Base-by-base conservation (phyloP, 2,888 invertebrate genomes). In the Strigamia crassipes region DNA sequence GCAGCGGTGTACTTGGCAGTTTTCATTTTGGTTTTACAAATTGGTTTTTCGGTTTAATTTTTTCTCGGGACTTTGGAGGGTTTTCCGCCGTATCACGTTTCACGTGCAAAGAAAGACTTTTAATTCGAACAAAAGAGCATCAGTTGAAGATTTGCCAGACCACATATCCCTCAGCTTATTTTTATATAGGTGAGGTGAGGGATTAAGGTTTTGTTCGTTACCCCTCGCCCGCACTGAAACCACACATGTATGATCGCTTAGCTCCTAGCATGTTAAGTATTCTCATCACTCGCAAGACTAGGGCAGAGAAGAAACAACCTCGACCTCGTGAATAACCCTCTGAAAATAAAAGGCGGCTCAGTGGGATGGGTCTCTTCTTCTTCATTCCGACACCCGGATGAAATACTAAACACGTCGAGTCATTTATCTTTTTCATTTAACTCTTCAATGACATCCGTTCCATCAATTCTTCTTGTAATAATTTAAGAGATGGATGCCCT, bases 361-460 rank as follows among this genome's bases (percentile, higher is more conserved):
- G 56, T 21, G n/a, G 56, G 56, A 56, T 56, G 56, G 56, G 56
- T 56, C 56, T 56, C 56, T 56, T 56, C 46, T 46, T 46, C 56
- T 56, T 56, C 56, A 56, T 56, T 56, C 56, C 56, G 56, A 56
- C 56, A 56, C 56, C 56, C 56, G 56, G 56, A 56, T 56, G 18
- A 18, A 56, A 56, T 56, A 56, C 56, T 56, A 56, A 56, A 56
- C 56, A 56, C 56, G n/a, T 56, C 56, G 56, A 56, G 56, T 18
- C n/a, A 56, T 56, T 56, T 56, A 56, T 56, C 56, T 56, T 56
- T 56, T 56, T 56, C 9, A 56, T 56, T 56, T 56, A 56, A 56
- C 56, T 56, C 56, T 56, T 56, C 56, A 56, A 56, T 56, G 56
- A 56, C 56, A 56, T 56, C 56, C 56, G 56, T 56, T 56, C 56